phyloP scores from a whole-genome alignment of 1,140 invertebrate species.

The Dreissena rostriformis region DNA sequence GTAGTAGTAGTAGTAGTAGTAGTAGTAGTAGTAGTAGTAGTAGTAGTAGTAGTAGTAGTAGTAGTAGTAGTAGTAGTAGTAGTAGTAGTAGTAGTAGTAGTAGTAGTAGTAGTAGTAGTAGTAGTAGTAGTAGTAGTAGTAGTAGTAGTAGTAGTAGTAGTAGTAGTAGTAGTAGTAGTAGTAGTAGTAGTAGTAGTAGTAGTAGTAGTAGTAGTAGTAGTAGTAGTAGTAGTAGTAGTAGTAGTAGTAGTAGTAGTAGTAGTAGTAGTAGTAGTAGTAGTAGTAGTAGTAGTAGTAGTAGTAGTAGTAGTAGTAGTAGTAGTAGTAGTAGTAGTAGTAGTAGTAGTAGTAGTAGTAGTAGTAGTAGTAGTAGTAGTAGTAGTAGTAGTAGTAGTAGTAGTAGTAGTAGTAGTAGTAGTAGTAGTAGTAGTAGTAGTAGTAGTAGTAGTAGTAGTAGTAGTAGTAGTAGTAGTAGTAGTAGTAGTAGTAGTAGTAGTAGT shows the following conservation, averaged over 20 bases:
- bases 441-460: constrained; percentile 1
- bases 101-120: constrained; percentile 6
- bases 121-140: constrained; percentile 3
- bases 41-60: constrained; percentile 6
- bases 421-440: constrained; percentile 6
- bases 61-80: constrained; percentile 6
- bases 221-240: constrained; percentile 6
- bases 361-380: constrained; percentile 6
- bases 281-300: not conserved
- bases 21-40: constrained; percentile 6
- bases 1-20: constrained; percentile 6
- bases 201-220: not conserved
- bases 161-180: constrained; percentile 3
- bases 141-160: constrained; percentile 6
- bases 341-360: constrained; percentile 1
- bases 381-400: constrained; percentile 6
- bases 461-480: constrained; percentile 3
- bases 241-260: constrained; percentile 6
- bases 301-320: constrained; percentile 6
- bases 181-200: constrained; percentile 1
- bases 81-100: constrained; percentile 3
- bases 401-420: constrained; percentile 6
- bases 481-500: constrained; percentile 6
- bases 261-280: not conserved
- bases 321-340: constrained; percentile 3